Evolutionary conservation across 1,140 invertebrate genomes (phyloP), one percentile per base, ranked within the genome.

Genomic region (Campodea augens): DNA sequence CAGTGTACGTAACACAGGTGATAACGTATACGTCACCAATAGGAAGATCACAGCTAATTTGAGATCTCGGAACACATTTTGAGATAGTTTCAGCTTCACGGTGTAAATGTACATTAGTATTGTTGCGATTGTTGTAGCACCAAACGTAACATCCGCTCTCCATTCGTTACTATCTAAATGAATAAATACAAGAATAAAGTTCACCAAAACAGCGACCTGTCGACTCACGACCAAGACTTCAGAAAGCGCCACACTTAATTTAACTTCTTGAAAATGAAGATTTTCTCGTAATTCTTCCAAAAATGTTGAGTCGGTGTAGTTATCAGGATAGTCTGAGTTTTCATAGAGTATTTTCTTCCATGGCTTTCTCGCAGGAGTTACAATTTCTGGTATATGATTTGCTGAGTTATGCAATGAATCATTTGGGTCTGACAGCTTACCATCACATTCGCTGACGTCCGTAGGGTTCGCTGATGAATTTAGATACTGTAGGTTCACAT

Each of bases 311-410:
- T 90, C 82, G 0, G 88, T 91, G 56, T 93, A 92, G 66, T 95
- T 92, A 58, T 95, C 90, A 0, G 85, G 79, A 53, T 82, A 80
- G 29, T 74, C 77, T 48, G 80, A 72, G 57, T 89, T 80, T 58
- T 85, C 78, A 54, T 92, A 96, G 15, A 96, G 66, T 56, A 87
- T 83, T 66, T 91, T 92, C 47, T 72, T 70, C 88, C 88, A 93
- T 15, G 66, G 25, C n/a, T n/a, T n/a, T n/a, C n/a, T n/a, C n/a
- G n/a, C n/a, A n/a, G n/a, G n/a, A n/a, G n/a, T n/a, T n/a, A n/a
- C n/a, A n/a, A n/a, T n/a, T n/a, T n/a, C n/a, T n/a, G n/a, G n/a
- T n/a, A n/a, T n/a, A n/a, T n/a, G n/a, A n/a, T n/a, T n/a, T n/a
- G n/a, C n/a, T n/a, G n/a, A n/a, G n/a, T n/a, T n/a, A n/a, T n/a